Conservation (phyloP, 2,113 vertebrate species). For the Prolemur simus region DNA sequence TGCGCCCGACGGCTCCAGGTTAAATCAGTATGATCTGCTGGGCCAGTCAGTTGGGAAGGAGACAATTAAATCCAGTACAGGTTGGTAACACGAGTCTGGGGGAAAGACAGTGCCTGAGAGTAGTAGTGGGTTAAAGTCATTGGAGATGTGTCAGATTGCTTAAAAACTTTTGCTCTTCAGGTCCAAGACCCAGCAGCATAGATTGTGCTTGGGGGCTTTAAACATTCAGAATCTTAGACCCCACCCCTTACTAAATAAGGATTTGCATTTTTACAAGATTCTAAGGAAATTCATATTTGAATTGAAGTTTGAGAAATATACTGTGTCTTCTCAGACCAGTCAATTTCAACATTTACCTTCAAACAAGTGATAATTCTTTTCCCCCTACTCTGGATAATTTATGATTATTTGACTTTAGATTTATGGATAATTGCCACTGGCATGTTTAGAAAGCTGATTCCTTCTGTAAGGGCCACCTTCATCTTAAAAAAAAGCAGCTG, state of each 20-base stretch:
- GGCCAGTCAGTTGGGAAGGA: conserved; percentile 97
- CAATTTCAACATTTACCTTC: background rate
- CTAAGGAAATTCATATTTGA: background rate
- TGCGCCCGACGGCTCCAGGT: conserved; percentile 94
- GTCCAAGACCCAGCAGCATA: background rate
- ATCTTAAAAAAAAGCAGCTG: background rate
- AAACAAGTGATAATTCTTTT: background rate
- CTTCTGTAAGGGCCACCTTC: background rate
- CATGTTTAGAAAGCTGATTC: background rate
- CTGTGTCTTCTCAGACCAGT: background rate
- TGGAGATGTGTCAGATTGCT: background rate
- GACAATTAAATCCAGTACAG: conserved; percentile 97
- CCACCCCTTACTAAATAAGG: background rate
- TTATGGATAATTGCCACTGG: conserved; percentile 23
- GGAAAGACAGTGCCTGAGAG: background rate
- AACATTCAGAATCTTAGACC: background rate
- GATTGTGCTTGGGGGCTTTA: background rate
- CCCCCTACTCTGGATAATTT: background rate
- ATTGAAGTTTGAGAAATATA: background rate
- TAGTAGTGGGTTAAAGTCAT: background rate
- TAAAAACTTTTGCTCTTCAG: background rate
- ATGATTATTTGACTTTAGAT: background rate
- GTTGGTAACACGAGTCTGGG: conserved; percentile 82
- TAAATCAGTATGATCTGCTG: conserved; percentile 97
- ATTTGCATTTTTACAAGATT: background rate